Evolutionary conservation across 2,797 vertebrate species (phyloP).

Genomic region (Taeniopygia guttata): DNA sequence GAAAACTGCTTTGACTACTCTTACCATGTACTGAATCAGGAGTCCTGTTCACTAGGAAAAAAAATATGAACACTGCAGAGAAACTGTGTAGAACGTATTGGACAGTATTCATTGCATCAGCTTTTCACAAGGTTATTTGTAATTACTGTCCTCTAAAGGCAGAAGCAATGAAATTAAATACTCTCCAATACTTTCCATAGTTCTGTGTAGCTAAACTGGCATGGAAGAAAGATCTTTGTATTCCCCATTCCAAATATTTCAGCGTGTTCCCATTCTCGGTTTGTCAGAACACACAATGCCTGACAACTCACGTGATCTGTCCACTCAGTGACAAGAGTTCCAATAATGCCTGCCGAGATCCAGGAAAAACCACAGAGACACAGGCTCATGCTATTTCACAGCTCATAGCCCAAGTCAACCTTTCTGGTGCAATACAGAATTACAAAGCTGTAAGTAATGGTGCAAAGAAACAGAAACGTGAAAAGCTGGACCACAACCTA

Average conservation of each 20-base stretch:
- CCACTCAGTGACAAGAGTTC: not conserved
- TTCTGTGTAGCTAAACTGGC: not conserved
- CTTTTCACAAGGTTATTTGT: not conserved
- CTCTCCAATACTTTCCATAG: not conserved
- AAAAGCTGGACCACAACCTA: not conserved
- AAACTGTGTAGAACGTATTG: not conserved
- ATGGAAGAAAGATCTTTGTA: not conserved
- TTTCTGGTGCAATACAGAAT: not conserved
- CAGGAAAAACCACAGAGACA: not conserved
- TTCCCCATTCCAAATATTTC: not conserved
- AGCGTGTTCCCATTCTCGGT: not conserved
- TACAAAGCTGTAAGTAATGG: not conserved
- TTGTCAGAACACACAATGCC: not conserved
- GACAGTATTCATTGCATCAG: not conserved
- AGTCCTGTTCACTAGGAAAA: not conserved
- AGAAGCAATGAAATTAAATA: not conserved
- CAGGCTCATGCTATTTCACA: not conserved
- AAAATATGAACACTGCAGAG: not conserved
- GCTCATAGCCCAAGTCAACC: not conserved
- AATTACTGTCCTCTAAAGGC: not conserved
- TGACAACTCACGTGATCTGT: not conserved
- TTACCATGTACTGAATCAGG: not conserved
- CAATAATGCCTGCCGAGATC: not conserved
- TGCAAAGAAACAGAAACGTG: not conserved
- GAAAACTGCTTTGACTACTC: not conserved